phyloP scores from a whole-genome alignment of 2,888 invertebrate species.

The Sialis lutaria region DNA sequence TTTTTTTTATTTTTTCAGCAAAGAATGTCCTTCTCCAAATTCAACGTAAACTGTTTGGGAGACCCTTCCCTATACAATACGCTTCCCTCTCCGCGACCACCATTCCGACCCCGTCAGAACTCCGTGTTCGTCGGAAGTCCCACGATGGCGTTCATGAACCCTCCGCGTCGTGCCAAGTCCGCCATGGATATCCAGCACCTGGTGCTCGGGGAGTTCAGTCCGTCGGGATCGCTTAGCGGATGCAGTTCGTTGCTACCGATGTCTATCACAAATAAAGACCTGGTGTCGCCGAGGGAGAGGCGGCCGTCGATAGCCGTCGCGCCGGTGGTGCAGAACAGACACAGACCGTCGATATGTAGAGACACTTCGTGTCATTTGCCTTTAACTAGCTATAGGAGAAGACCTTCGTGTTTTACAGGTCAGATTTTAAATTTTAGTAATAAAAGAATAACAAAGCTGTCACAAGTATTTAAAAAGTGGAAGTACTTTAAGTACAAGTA shows the following conservation, averaged over 20 bases:
- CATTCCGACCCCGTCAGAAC: constrained; percentile 48
- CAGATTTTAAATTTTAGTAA: not conserved
- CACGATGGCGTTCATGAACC: constrained; percentile 44
- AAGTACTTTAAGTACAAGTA: too few relatives aligned
- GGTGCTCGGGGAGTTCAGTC: constrained; percentile 31
- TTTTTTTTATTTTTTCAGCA: constrained; percentile 36
- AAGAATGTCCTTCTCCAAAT: constrained; percentile 51
- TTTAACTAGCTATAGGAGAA: constrained; percentile 11
- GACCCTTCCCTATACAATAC: constrained; percentile 24
- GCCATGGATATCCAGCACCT: constrained; percentile 71
- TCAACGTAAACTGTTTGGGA: constrained; percentile 43
- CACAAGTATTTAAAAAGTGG: too few relatives aligned
- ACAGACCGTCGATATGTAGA: constrained; percentile 2
- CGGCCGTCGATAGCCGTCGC: constrained; percentile 19
- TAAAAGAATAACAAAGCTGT: not conserved
- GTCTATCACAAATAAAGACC: constrained; percentile 8
- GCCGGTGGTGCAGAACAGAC: not conserved
- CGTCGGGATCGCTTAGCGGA: constrained; percentile 11
- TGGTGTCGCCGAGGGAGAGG: not conserved
- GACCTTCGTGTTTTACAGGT: constrained; percentile 23
- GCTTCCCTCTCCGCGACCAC: constrained; percentile 23
- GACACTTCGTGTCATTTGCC: constrained; percentile 4
- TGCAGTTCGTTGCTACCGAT: constrained; percentile 22
- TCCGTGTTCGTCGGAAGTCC: constrained; percentile 71
- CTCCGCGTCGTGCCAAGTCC: constrained; percentile 62